These are phyloP conservation scores for Notarius lentiginosus DNA, from an alignment of 2,113 vertebrate genomes.

Conservation along the genomic window DNA sequence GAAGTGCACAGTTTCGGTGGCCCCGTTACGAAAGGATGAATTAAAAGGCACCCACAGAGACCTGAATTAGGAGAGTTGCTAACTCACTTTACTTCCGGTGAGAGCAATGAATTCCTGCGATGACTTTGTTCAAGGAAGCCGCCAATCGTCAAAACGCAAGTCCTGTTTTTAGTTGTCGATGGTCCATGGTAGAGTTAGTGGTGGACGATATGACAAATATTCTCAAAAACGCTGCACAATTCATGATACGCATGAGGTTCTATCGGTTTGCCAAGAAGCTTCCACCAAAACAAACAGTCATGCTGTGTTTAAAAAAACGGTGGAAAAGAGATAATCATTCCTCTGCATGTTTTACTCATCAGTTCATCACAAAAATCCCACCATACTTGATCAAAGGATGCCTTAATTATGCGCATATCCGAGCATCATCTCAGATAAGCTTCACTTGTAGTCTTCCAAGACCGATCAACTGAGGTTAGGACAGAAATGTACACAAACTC, in stretches of 20 bases:
- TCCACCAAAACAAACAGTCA: neutral
- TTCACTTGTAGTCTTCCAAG: neutral
- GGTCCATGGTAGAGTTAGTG: neutral
- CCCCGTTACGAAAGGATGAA: conserved; percentile 65
- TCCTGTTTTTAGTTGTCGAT: neutral
- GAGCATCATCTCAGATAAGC: neutral
- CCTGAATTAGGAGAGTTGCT: conserved; percentile 13
- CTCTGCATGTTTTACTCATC: neutral
- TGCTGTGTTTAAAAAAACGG: neutral
- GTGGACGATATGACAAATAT: neutral
- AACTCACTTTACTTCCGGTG: conserved; percentile 14
- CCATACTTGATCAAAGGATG: neutral
- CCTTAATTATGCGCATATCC: neutral
- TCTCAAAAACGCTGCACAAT: neutral
- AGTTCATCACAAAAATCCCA: neutral
- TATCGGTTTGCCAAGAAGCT: neutral
- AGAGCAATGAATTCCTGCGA: neutral
- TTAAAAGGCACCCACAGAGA: conserved; percentile 63
- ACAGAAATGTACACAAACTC: neutral
- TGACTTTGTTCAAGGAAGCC: neutral
- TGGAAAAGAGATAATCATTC: neutral
- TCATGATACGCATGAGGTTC: neutral
- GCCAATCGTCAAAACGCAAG: neutral
- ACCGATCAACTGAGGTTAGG: neutral
- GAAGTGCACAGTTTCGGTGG: conserved; percentile 65